Evolutionary conservation across 2,888 invertebrate species (phyloP).

Genomic region (Aspidiotus destructor): DNA sequence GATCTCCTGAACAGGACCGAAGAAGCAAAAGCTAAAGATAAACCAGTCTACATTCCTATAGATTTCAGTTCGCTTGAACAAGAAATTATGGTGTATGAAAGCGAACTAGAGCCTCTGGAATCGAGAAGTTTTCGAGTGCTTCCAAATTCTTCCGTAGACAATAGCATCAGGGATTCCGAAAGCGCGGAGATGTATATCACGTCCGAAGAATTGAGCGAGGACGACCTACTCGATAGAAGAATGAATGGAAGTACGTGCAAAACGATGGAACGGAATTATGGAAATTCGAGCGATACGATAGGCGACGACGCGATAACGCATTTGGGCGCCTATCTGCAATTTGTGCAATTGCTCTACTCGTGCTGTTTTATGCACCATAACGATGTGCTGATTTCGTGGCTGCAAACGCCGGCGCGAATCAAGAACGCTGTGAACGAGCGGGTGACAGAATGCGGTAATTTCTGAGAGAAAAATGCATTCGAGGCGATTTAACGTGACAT

Average conservation of each 20-base stretch:
- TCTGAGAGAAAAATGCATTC: background rate
- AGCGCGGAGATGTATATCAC: background rate
- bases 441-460: constrained; percentile 17
- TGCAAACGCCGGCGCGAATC: background rate
- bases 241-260: background rate
- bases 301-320: constrained; percentile 16
- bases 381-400: constrained; percentile 18
- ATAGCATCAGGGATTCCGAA: background rate
- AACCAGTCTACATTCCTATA: background rate
- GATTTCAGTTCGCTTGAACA: constrained; percentile 3
- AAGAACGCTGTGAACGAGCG: constrained; percentile 12
- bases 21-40: background rate
- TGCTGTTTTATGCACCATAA: constrained; percentile 8
- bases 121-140: background rate
- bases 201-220: background rate
- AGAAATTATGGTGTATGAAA: constrained; percentile 17
- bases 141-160: background rate
- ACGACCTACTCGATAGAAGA: no score
- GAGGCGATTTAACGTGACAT: no score
- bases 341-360: constrained; percentile 24
- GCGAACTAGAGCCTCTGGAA: constrained; percentile 10
- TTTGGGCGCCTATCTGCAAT: constrained; percentile 17
- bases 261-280: background rate
- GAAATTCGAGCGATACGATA: background rate
- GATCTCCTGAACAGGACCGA: background rate